These are phyloP conservation scores for Callopanchax toddi DNA, from an alignment of 2,113 vertebrate species.

Conservation along the genomic window DNA sequence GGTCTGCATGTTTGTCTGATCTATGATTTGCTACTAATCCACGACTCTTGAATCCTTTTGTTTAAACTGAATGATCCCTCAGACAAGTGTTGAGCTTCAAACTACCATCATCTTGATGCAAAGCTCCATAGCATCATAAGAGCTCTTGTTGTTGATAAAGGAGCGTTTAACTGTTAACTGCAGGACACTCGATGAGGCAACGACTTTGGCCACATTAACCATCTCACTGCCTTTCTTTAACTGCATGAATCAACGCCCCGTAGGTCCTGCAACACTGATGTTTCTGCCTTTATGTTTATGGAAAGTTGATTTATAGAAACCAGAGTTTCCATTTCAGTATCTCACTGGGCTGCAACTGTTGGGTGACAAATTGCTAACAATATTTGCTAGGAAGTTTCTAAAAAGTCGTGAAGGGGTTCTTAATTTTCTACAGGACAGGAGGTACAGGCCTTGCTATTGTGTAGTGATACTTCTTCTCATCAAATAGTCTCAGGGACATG, in stretches of 20 bases:
- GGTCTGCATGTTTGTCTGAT: neutral
- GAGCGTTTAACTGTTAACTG: constrained; percentile 26
- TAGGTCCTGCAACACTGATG: constrained; percentile 1
- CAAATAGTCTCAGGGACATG: too few relatives aligned
- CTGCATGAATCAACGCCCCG: too few relatives aligned
- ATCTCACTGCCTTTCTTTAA: constrained; percentile 23
- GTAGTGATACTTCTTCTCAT: too few relatives aligned
- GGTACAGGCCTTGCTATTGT: too few relatives aligned
- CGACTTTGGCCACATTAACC: constrained; percentile 7
- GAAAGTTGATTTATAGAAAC: constrained; percentile 20
- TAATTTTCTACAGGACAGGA: too few relatives aligned
- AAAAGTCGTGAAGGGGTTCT: too few relatives aligned
- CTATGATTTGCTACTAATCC: neutral
- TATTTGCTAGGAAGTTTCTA: neutral
- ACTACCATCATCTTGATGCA: constrained; percentile 34
- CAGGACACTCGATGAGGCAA: constrained; percentile 6
- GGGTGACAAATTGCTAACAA: too few relatives aligned
- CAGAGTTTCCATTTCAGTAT: constrained; percentile 21
- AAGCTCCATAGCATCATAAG: constrained; percentile 22
- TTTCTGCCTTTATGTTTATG: constrained; percentile 14
- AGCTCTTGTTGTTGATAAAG: constrained; percentile 18
- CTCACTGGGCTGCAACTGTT: constrained; percentile 9
- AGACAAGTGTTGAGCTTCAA: constrained; percentile 27
- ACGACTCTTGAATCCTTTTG: constrained; percentile 2
- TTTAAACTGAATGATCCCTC: constrained; percentile 25